Evolutionary conservation across 92 coral and sea anemone species (phyloP), one percentile per base, ranked within the genome.

Genomic region (Porites divaricata): DNA sequence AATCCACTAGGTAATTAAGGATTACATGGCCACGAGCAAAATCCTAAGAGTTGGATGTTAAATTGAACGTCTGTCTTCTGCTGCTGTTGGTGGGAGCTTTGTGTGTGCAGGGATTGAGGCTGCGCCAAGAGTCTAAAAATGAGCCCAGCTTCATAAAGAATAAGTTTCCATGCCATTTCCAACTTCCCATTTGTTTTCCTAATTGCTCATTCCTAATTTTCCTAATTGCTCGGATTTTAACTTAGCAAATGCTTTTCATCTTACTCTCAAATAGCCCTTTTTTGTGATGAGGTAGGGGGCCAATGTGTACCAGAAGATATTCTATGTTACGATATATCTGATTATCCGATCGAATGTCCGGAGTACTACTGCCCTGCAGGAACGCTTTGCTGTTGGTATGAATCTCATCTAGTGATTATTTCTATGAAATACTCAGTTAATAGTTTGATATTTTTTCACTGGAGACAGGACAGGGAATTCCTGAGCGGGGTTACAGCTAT

Each of bases 1-100:
- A 66, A 23, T 66, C 1, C 21, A 66, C 70, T 22, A 19, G 70
- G 45, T 66, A 20, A 66, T 20, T 66, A 66, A 66, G 41, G 70
- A 66, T 19, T 41, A 66, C 70, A 66, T n/a, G 70, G 41, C 70
- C 70, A 66, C 48, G 70, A 66, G n/a, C 70, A 66, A 66, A 66
- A 66, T 66, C 35, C 4, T 35, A 66, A 66, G 26, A 66, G 70
- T 66, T 66, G 67, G 67, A 11, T 63, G n/a, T 63, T 63, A 63
- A 63, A 63, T 63, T 63, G 67, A 63, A 63, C 67, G 67, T 63
- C 0, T 63, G 67, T 63, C 67, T 1, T 63, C 67, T 63, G n/a
- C 67, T 63, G 67, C 67, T 63, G 70, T 21, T 66, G 28, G 70
- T 66, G 28, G 70, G 26, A 20, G 70, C 70, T 66, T 66, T 66